Evolutionary conservation across 2,797 vertebrate genomes (phyloP).

Genomic region (Halcyon badia): DNA sequence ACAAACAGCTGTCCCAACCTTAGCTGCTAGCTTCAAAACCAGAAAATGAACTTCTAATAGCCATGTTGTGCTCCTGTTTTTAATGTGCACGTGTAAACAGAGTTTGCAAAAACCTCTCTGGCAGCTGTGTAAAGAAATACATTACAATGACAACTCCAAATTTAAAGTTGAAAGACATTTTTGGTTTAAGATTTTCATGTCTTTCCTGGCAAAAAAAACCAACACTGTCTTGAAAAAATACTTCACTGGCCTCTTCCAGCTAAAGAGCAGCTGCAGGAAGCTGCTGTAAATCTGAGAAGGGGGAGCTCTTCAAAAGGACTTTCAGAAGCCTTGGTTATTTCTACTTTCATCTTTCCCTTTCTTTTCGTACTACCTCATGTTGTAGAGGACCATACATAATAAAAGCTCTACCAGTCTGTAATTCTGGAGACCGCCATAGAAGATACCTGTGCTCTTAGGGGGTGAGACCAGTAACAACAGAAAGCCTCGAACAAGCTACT

Average conservation of each 20-base stretch:
- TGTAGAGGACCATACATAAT: neutral
- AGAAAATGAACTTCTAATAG: neutral
- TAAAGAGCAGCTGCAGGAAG: neutral
- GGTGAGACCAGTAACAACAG: neutral
- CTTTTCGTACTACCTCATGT: neutral
- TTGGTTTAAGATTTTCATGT: neutral
- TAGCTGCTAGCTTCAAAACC: slow-evolving; percentile 12
- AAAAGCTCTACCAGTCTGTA: neutral
- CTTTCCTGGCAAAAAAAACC: neutral
- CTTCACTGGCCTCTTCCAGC: neutral
- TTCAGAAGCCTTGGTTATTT: neutral
- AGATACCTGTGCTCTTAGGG: neutral
- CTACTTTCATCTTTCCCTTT: neutral
- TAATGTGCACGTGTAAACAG: neutral
- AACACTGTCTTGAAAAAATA: neutral
- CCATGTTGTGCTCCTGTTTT: neutral
- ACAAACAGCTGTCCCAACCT: neutral
- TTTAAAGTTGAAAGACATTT: neutral
- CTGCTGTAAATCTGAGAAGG: neutral
- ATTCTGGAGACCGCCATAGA: neutral
- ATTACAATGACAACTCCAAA: neutral
- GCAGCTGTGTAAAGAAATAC: neutral
- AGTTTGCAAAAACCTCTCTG: neutral
- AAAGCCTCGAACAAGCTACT: neutral
- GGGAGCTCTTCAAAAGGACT: neutral